These are phyloP conservation scores for Amphiduros pacificus DNA, from an alignment of 2,888 invertebrate genomes.

Conservation along the genomic window DNA sequence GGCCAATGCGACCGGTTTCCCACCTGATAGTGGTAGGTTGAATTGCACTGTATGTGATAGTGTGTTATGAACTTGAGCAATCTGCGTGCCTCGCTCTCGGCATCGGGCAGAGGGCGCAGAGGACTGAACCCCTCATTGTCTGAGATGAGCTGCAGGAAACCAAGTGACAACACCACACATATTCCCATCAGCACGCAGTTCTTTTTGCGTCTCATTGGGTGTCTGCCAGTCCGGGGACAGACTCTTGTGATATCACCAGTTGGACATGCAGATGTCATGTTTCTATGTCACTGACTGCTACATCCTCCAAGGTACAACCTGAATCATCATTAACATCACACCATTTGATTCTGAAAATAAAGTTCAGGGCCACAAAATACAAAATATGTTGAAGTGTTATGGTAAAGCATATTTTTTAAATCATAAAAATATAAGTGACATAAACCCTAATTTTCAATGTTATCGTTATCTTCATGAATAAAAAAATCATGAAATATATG, in stretches of 20 bases:
- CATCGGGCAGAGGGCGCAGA: slow-evolving; percentile 45
- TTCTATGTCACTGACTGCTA: too few relatives aligned
- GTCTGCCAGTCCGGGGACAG: slow-evolving; percentile 20
- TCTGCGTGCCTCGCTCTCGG: slow-evolving; percentile 46
- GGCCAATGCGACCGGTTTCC: slow-evolving; percentile 46
- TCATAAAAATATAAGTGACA: too few relatives aligned
- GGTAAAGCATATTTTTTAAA: too few relatives aligned
- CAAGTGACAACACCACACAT: slow-evolving; percentile 7
- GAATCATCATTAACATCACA: too few relatives aligned
- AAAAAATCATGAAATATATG: too few relatives aligned
- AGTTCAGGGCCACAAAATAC: too few relatives aligned
- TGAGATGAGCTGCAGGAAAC: slow-evolving; percentile 19
- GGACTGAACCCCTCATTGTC: slow-evolving; percentile 42
- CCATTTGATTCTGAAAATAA: too few relatives aligned
- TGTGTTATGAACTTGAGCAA: slow-evolving; percentile 49
- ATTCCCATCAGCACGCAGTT: slow-evolving; percentile 18
- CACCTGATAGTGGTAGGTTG: slow-evolving; percentile 39
- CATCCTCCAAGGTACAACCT: too few relatives aligned
- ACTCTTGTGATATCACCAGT: slow-evolving; percentile 19
- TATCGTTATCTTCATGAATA: too few relatives aligned
- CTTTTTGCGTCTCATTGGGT: slow-evolving; percentile 25
- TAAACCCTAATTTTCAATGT: too few relatives aligned
- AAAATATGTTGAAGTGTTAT: too few relatives aligned
- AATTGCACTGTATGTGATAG: slow-evolving; percentile 50
- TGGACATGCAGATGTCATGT: too few relatives aligned